Conservation (phyloP, 2,113 vertebrate genomes). For the Collichthys lucidus region DNA sequence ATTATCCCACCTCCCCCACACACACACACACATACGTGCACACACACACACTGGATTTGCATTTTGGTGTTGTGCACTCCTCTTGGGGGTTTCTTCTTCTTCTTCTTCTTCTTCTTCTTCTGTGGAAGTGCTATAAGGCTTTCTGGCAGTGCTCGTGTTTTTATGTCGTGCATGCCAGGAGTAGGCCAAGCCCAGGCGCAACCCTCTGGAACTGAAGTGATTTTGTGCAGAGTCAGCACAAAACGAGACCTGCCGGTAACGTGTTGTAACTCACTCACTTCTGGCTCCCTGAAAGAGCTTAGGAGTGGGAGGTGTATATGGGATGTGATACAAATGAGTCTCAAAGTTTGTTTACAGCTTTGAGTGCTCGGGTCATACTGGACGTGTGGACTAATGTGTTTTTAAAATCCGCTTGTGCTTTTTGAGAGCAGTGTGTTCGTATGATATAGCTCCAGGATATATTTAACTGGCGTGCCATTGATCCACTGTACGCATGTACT, state of each 20-base stretch:
- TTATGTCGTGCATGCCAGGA: constrained; percentile 60
- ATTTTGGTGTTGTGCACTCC: constrained; percentile 56
- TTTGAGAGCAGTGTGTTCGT: constrained; percentile 27
- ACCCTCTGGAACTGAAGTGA: constrained; percentile 40
- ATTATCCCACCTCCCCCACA: neutral
- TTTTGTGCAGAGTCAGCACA: constrained; percentile 67
- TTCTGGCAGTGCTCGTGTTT: constrained; percentile 54
- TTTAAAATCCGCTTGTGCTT: neutral
- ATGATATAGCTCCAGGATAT: constrained; percentile 57
- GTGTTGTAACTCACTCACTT: constrained; percentile 65
- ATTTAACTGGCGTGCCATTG: constrained; percentile 54
- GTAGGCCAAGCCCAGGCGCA: constrained; percentile 58
- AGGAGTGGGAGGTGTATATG: constrained; percentile 46
- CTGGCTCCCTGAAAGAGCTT: constrained; percentile 29
- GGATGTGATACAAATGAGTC: constrained; percentile 32
- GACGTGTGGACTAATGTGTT: neutral
- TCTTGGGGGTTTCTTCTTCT: constrained; percentile 33
- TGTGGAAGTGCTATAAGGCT: constrained; percentile 37
- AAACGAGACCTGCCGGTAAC: constrained; percentile 50
- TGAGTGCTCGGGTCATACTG: neutral
- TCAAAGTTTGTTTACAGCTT: constrained; percentile 19
- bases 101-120: constrained; percentile 32
- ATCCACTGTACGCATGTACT: constrained; percentile 53
- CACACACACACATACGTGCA: neutral
- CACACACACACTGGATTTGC: constrained; percentile 22